Evolutionary conservation across 2,797 vertebrate species (phyloP).

Genomic region (Champsocephalus gunnari): DNA sequence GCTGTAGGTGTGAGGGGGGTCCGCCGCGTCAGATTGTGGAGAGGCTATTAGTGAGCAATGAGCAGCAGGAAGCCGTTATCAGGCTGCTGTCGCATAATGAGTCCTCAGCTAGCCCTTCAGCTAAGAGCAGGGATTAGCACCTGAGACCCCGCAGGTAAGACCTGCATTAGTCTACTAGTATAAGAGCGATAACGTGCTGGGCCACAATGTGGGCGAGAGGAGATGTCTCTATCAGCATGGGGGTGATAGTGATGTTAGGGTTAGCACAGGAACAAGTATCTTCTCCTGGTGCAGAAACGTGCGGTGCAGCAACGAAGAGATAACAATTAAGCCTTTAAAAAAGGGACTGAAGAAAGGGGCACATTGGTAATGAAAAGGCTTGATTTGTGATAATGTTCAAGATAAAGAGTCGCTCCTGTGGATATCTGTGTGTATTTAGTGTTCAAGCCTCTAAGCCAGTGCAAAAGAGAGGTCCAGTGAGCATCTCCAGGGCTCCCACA

Average conservation of each 20-base stretch:
- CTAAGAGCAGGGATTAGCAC: conserved; percentile 53
- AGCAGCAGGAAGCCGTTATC: conserved; percentile 39
- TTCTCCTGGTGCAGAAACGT: neutral
- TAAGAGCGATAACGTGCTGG: conserved; percentile 27
- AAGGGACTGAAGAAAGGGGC: too few species aligned
- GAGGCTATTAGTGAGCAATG: conserved; percentile 40
- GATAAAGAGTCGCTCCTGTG: too few species aligned
- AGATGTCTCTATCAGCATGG: neutral
- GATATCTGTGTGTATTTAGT: too few species aligned
- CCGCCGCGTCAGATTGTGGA: conserved; percentile 13
- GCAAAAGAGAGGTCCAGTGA: too few species aligned
- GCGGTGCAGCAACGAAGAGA: neutral
- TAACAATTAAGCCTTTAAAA: neutral
- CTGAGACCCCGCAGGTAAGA: conserved; percentile 49
- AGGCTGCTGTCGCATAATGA: conserved; percentile 24
- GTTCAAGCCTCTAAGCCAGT: too few species aligned
- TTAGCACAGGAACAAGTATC: conserved; percentile 13
- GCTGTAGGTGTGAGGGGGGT: neutral
- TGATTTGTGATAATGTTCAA: too few species aligned
- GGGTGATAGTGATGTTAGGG: conserved; percentile 13
- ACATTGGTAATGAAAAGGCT: too few species aligned
- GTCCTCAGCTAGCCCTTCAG: conserved; percentile 27
- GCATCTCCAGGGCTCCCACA: too few species aligned
- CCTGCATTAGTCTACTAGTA: conserved; percentile 40
- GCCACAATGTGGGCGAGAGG: neutral